These are phyloP conservation scores for Merops nubicus DNA, from an alignment of 2,113 vertebrate genomes.

Conservation along the genomic window DNA sequence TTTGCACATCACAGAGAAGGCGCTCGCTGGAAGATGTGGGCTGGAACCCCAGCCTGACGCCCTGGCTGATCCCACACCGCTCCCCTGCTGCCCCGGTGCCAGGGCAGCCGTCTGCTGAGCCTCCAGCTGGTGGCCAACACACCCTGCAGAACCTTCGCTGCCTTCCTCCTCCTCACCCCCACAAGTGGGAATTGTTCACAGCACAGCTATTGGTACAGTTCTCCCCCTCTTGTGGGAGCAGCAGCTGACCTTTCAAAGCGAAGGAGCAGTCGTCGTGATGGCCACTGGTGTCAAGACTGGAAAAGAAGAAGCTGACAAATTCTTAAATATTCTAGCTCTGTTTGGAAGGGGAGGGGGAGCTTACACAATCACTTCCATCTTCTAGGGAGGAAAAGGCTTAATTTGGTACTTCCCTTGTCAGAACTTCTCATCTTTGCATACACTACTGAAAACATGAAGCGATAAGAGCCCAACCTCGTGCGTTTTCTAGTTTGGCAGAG, in stretches of 20 bases:
- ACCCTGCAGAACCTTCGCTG: not conserved
- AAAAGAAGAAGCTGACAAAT: conserved; percentile 1
- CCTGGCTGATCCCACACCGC: not conserved
- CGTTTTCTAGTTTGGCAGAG: not conserved
- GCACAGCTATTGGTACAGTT: not conserved
- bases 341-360: not conserved
- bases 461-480: not conserved
- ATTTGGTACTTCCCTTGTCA: conserved; percentile 40
- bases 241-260: not conserved
- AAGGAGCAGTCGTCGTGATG: not conserved
- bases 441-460: not conserved
- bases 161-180: fast-evolving
- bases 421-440: conserved; percentile 1
- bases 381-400: conserved; percentile 15
- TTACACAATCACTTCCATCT: not conserved
- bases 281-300: not conserved
- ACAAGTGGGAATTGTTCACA: not conserved
- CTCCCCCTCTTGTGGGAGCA: not conserved
- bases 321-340: not conserved
- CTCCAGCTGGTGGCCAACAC: not conserved
- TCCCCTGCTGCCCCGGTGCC: not conserved
- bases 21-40: not conserved
- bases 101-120: not conserved
- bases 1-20: conserved; percentile 50
- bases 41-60: not conserved